Percentiles rank a stretch among this genome's conserved stretches.
Conservation (phyloP, 2,113 vertebrate species). For the Bufo bufo region DNA sequence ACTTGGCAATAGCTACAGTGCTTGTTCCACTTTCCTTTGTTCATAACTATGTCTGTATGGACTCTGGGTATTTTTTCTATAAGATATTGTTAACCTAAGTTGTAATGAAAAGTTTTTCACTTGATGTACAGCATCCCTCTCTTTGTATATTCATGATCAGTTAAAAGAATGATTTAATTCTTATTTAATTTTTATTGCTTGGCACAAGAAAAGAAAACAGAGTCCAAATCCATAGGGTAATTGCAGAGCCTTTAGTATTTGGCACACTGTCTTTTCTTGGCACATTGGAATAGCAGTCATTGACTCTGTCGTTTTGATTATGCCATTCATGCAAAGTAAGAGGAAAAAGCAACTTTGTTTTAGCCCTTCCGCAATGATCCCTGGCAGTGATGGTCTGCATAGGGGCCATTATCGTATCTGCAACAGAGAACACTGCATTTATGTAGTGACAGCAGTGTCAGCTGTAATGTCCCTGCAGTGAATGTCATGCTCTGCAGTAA, state of each 20-base stretch:
- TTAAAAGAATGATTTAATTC: neutral
- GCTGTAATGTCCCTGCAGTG: neutral
- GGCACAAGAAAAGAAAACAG: conserved; percentile 1
- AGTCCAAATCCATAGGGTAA: conserved; percentile 1
- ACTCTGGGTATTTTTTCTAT: too few relatives aligned
- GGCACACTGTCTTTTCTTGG: neutral
- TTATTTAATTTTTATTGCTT: conserved; percentile 10
- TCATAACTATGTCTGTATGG: too few relatives aligned
- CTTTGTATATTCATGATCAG: neutral
- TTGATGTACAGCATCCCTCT: neutral
- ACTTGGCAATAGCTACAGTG: too few relatives aligned
- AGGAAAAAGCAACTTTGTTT: neutral
- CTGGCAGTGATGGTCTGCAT: neutral
- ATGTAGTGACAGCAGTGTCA: neutral
- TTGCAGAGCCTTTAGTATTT: conserved; percentile 12
- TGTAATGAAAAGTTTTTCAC: too few relatives aligned
- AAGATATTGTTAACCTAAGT: too few relatives aligned
- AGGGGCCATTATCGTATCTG: neutral
- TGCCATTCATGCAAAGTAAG: conserved; percentile 21
- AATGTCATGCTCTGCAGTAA: neutral
- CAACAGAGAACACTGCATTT: neutral
- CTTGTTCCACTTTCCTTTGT: too few relatives aligned
- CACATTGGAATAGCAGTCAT: neutral
- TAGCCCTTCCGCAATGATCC: conserved; percentile 3
- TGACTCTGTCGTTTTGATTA: conserved; percentile 27